Conservation (phyloP, 2,888 invertebrate genomes). For the Orthosia incerta region DNA sequence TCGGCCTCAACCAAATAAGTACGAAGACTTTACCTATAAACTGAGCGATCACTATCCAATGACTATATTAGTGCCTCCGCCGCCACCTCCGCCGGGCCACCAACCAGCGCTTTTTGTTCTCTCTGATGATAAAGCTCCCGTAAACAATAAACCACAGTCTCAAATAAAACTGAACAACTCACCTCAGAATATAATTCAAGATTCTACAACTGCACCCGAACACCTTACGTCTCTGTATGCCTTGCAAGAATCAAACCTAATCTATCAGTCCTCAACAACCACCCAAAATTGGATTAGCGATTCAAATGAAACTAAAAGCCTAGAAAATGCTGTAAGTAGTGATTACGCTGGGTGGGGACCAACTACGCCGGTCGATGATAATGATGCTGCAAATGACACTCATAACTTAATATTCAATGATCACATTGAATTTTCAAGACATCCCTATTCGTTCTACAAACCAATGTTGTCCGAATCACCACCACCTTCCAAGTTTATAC, state of each 20-base stretch:
- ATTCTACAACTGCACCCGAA: constrained; percentile 72
- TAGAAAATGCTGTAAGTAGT: constrained; percentile 81
- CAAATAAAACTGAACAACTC: constrained; percentile 72
- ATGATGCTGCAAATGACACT: constrained; percentile 79
- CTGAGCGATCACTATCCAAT: constrained; percentile 91
- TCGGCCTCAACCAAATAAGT: constrained; percentile 79
- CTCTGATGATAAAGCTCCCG: constrained; percentile 74
- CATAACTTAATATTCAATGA: constrained; percentile 84
- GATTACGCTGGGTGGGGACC: constrained; percentile 90
- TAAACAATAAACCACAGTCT: constrained; percentile 60
- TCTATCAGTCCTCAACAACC: constrained; percentile 92
- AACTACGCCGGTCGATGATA: constrained; percentile 83
- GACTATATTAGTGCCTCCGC: constrained; percentile 93
- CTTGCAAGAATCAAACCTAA: constrained; percentile 92
- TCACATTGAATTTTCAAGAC: constrained; percentile 73
- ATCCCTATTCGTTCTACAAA: constrained; percentile 83
- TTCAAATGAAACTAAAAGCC: constrained; percentile 78
- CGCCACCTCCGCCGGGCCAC: constrained; percentile 89
- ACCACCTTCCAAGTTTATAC: constrained; percentile 78
- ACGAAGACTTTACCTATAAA: constrained; percentile 90
- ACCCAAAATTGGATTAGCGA: constrained; percentile 86
- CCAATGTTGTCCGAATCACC: constrained; percentile 84
- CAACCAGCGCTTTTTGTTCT: constrained; percentile 80
- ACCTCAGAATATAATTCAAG: constrained; percentile 69
- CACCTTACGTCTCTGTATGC: constrained; percentile 85